Conservation (phyloP, 2,888 invertebrate species). For the Agrotis ipsilon region DNA sequence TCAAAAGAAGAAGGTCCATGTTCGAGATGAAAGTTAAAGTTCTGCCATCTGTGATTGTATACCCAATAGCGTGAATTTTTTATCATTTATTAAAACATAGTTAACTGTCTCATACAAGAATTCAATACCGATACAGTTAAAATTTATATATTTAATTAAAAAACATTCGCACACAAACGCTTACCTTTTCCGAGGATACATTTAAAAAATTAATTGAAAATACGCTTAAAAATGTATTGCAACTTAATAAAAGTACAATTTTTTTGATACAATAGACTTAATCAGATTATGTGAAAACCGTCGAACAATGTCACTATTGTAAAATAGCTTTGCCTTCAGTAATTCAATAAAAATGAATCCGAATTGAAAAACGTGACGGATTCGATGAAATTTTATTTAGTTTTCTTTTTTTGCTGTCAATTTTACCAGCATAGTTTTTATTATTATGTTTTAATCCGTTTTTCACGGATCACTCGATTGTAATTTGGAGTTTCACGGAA, state of each 20-base stretch:
- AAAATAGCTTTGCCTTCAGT: constrained; percentile 81
- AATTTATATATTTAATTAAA: no score
- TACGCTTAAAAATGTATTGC: constrained; percentile 26
- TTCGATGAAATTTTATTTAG: constrained; percentile 71
- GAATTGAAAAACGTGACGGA: constrained; percentile 74
- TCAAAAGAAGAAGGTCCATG: no score
- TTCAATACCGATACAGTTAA: not conserved
- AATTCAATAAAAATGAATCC: constrained; percentile 83
- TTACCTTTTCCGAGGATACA: constrained; percentile 8
- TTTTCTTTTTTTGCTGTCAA: constrained; percentile 60
- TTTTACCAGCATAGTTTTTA: constrained; percentile 54
- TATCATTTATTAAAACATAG: not conserved
- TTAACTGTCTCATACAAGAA: not conserved
- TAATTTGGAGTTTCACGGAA: constrained; percentile 45
- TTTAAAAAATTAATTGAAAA: constrained; percentile 8
- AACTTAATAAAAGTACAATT: constrained; percentile 63
- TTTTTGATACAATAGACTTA: constrained; percentile 77
- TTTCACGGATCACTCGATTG: constrained; percentile 44
- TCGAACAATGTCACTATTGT: constrained; percentile 74
- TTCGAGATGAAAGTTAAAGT: no score
- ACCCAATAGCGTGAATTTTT: not conserved
- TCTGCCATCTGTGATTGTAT: not conserved
- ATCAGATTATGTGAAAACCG: constrained; percentile 77
- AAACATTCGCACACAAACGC: not conserved
- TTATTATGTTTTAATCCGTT: constrained; percentile 44